Percentiles rank a stretch among this genome's conserved stretches.
These are phyloP conservation scores for Sebastolobus altivelis DNA, from an alignment of 2,797 vertebrate genomes.

Conservation along the genomic window DNA sequence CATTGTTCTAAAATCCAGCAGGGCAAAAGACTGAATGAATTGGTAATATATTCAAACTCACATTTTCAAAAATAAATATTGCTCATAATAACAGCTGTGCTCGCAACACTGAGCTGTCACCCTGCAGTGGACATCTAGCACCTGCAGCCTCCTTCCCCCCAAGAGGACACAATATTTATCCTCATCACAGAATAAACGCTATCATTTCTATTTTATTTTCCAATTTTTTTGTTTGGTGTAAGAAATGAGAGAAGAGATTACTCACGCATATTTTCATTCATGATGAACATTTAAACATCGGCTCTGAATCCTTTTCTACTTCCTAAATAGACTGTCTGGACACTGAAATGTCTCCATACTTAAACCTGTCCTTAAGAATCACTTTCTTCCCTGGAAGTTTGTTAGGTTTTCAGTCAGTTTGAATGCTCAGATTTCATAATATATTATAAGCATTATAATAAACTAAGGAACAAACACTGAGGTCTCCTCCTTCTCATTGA, in stretches of 20 bases:
- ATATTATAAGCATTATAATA: slow-evolving; percentile 6
- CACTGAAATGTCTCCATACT: slow-evolving; percentile 3
- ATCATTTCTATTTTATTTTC: background rate
- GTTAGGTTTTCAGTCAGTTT: background rate
- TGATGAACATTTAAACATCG: background rate
- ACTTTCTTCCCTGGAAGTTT: slow-evolving; percentile 14
- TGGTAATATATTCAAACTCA: slow-evolving; percentile 19
- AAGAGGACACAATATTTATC: background rate
- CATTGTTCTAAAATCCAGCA: background rate
- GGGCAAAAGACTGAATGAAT: slow-evolving; percentile 16
- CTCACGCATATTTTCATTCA: background rate
- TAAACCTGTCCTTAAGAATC: background rate
- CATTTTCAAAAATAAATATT: slow-evolving; percentile 29
- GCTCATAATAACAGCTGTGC: slow-evolving; percentile 17
- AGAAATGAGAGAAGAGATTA: background rate
- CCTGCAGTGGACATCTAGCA: slow-evolving; percentile 2
- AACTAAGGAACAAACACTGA: background rate
- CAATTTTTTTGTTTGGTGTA: background rate
- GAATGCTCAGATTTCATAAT: background rate
- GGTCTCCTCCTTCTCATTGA: background rate
- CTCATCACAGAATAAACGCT: background rate
- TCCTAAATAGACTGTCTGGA: slow-evolving; percentile 8
- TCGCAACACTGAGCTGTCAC: background rate
- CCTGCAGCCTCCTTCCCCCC: background rate
- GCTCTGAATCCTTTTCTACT: background rate